Conservation (phyloP, 2,113 vertebrate genomes). For the Oostethus manadensis region DNA sequence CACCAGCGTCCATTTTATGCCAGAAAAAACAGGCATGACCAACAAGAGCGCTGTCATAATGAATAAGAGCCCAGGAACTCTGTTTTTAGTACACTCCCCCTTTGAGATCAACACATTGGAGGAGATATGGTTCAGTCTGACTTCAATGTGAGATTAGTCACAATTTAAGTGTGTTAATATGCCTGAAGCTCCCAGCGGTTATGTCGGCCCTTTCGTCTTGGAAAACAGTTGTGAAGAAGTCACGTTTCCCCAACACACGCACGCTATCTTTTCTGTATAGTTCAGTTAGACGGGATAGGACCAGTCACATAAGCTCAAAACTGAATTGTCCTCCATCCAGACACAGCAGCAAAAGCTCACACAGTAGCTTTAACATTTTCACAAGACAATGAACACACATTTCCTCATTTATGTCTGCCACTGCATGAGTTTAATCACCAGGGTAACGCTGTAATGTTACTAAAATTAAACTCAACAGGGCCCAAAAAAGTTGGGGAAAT, state of each 20-base stretch:
- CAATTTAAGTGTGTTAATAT: conserved; percentile 18
- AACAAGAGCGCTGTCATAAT: background rate
- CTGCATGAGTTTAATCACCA: background rate
- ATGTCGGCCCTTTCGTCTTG: conserved; percentile 5
- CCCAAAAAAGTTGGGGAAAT: background rate
- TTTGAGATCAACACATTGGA: background rate
- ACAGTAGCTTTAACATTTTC: background rate
- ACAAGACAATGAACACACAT: background rate
- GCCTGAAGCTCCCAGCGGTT: conserved; percentile 12
- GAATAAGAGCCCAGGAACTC: background rate
- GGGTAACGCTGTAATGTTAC: background rate
- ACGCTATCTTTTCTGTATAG: no score
- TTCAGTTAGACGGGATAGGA: no score
- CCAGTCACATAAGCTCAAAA: no score
- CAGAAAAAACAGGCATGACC: background rate
- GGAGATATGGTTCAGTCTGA: background rate
- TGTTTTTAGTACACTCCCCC: background rate
- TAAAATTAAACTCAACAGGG: background rate
- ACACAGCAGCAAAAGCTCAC: background rate
- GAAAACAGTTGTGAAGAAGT: conserved; percentile 15
- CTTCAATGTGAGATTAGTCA: background rate
- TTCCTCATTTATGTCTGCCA: background rate
- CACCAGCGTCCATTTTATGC: background rate
- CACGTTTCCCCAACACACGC: no score
- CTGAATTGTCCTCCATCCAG: no score